These are phyloP conservation scores for Macrostomum cliftonense DNA, from an alignment of 2,888 invertebrate species.

Conservation along the genomic window DNA sequence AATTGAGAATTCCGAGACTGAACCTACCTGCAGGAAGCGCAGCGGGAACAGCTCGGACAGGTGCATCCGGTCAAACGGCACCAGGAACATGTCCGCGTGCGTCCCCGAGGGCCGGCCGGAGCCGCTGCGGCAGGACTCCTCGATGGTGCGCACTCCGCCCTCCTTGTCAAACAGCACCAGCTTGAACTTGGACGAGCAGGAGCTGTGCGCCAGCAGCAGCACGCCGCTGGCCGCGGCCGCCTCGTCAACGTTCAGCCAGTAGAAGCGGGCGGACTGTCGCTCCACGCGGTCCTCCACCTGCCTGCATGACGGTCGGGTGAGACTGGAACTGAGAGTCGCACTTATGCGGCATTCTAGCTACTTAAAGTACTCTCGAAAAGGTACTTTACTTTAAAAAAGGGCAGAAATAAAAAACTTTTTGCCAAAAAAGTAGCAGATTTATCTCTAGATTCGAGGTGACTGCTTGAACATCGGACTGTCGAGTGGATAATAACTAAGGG, in stretches of 20 bases:
- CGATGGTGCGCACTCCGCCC: constrained; percentile 23
- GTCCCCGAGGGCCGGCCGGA: constrained; percentile 16
- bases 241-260: constrained; percentile 12
- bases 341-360: no score
- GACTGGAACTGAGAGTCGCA: no score
- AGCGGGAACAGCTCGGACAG: constrained; percentile 26
- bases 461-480: no score
- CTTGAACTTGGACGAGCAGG: constrained; percentile 27
- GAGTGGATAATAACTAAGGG: no score
- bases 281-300: no score
- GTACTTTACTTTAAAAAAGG: no score
- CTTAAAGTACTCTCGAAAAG: no score
- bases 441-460: no score
- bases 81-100: constrained; percentile 28
- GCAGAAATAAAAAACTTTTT: no score
- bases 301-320: no score
- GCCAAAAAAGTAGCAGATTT: no score
- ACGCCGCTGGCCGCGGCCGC: constrained; percentile 20
- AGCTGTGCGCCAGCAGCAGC: constrained; percentile 21
- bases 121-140: constrained; percentile 14
- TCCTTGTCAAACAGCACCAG: constrained; percentile 27
- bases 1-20: constrained; percentile 11
- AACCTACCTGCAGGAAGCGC: constrained; percentile 25
- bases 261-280: no score
- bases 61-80: constrained; percentile 23